Conservation (phyloP, 2,113 vertebrate genomes). For the Centropus bengalensis region DNA sequence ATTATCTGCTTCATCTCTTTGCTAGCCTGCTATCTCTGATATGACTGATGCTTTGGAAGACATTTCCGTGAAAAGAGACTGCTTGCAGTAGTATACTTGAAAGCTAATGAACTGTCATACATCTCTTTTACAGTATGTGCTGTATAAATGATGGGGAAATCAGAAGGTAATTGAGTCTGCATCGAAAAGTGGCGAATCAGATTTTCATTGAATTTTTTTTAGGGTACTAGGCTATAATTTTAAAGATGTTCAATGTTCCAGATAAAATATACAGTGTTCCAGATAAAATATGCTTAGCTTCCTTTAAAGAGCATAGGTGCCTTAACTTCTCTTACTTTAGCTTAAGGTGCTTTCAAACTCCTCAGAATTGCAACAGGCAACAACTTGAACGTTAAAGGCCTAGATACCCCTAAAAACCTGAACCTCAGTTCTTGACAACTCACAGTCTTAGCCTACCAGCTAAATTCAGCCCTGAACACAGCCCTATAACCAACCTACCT, state of each 20-base stretch:
- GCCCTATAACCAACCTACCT: not conserved
- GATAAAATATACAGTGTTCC: not conserved
- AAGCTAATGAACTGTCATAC: not conserved
- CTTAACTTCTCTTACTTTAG: not conserved
- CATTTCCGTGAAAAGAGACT: not conserved
- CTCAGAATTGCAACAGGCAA: not conserved
- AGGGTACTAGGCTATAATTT: not conserved
- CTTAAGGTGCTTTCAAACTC: not conserved
- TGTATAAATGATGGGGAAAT: conserved; percentile 20
- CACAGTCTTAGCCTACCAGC: not conserved
- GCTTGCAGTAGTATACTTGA: not conserved
- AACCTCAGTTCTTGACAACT: not conserved
- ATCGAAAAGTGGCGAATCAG: not conserved
- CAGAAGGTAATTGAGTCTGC: not conserved
- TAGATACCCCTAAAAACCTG: not conserved
- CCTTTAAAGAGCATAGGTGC: not conserved
- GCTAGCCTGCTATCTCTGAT: not conserved
- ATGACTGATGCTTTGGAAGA: conserved; percentile 1
- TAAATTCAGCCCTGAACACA: not conserved
- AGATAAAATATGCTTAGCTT: not conserved
- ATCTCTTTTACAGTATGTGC: not conserved
- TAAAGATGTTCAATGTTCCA: not conserved
- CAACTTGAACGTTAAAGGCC: not conserved
- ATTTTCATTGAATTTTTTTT: not conserved
- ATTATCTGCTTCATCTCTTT: conserved; percentile 22